Base-by-base conservation (phyloP, 1,140 invertebrate species). In the Belonocnema kinseyi region DNA sequence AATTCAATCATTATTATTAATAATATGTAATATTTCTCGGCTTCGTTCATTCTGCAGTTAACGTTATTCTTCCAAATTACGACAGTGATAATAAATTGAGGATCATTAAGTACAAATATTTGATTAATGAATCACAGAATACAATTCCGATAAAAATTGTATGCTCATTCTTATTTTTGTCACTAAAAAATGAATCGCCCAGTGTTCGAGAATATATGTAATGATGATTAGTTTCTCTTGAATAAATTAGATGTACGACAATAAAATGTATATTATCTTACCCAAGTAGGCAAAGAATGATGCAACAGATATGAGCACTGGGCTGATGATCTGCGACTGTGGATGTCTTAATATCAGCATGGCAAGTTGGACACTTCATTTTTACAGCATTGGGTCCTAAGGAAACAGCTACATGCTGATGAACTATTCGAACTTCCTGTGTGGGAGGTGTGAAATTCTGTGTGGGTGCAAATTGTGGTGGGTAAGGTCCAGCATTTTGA, bases 241-340 rank as follows among this genome's bases (percentile, higher is more conserved):
- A 66, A 66, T 66, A 26, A 61, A 61, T 66, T 16, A 40, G 7
- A 66, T 13, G 14, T 26, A 10, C 7, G 14, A 66, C 13, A 40
- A 46, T 46, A 56, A 17, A 73, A 71, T 73, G 26, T 33, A 33
- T 33, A 33, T 33, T 33, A n/a, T 80, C 83, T 83, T 72, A 91
- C 90, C 91, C 91, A 21, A 91, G 76, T 80, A 92, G 77, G 74
- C 90, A 92, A 16, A 92, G 88, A 73, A 91, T 79, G 50, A 92
- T 87, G 72, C 91, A 92, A 50, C 90, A 91, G 10, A 91, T 84
- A 53, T 91, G 91, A 21, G 91, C 91, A 78, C 84, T 87, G 0
- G 88, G 87, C 74, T 92, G 89, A 77, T 90, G 90, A 84, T 91
- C 90, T 7, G 90, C 89, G 66, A 89, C 88, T 11, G 89, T 91